Base-by-base conservation (phyloP, 2,888 invertebrate genomes). In the Xestia c-nigrum region DNA sequence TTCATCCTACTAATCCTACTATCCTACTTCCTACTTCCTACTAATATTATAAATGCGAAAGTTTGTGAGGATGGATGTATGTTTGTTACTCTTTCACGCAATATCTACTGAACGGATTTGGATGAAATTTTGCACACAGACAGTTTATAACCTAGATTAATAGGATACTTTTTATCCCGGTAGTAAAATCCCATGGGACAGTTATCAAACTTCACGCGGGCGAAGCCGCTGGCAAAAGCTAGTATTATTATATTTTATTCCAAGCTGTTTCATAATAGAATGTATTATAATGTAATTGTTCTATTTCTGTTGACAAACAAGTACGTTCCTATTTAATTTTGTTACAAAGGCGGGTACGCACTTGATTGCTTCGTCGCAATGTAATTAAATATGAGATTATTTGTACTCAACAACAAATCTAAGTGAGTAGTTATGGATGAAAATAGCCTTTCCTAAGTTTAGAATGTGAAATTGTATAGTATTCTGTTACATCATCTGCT, bases 311-410 rank as follows among this genome's bases (percentile, higher is more conserved):
- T 63, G 55, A 72, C n/a, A 72, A 76, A 83, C 6, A 16, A 38
- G 52, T 68, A 16, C 31, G 59, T 61, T 72, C 1, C 6, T 64
- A 61, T 72, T 61, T 70, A 65, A 72, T 66, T 78, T 66, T 57
- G 57, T 50, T 38, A 57, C 5, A 63, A 64, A 47, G 31, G 31
- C 21, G 16, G 59, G 40, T 40, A 43, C 43, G 47, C 31, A n/a
- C 40, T 50, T 83, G 46, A 74, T 76, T 72, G 67, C 52, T 74
- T 63, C 47, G 16, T 74, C 63, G 66, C 77, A 46, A 74, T 59
- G 40, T 61, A 78, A 69, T 78, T 67, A 66, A 74, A 74, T 59
- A 57, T 75, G 3, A n/a, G 7, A n/a, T 81, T 65, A 72, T 50
- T 59, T 46, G 64, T 72, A 61, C 16, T 38, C 3, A 55, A 55